Evolutionary conservation across 2,113 vertebrate genomes (phyloP).

Genomic region (Festucalex cinctus): DNA sequence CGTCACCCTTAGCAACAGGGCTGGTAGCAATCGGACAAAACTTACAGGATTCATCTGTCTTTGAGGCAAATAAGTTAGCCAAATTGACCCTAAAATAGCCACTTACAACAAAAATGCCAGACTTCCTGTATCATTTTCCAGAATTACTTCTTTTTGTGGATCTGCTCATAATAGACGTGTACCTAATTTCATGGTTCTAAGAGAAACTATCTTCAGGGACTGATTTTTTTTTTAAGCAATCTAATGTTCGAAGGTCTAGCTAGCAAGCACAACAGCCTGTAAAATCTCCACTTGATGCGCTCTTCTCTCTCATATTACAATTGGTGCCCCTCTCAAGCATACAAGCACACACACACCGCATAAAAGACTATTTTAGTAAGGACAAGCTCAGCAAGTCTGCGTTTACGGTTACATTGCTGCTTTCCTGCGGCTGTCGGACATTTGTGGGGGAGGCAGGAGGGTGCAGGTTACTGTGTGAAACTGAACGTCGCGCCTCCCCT

Average conservation of each 20-base stretch:
- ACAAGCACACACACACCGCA: conserved; percentile 6
- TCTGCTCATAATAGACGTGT: too few relatives aligned
- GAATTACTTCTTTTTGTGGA: too few relatives aligned
- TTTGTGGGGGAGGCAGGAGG: conserved; percentile 50
- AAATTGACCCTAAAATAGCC: too few relatives aligned
- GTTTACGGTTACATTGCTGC: conserved; percentile 54
- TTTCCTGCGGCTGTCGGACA: conserved; percentile 43
- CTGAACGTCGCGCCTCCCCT: conserved; percentile 40
- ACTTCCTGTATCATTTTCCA: too few relatives aligned
- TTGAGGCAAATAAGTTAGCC: too few relatives aligned
- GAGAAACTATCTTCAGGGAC: too few relatives aligned
- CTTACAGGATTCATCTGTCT: too few relatives aligned
- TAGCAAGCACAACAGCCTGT: not conserved
- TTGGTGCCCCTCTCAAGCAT: not conserved
- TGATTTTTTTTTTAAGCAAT: too few relatives aligned
- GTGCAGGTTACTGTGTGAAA: conserved; percentile 61
- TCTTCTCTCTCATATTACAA: not conserved
- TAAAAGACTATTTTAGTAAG: conserved; percentile 46
- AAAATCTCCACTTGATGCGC: not conserved
- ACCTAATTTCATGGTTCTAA: too few relatives aligned
- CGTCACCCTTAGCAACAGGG: too few relatives aligned
- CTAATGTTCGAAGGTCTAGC: not conserved
- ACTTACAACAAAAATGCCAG: too few relatives aligned
- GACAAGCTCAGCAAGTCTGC: conserved; percentile 61
- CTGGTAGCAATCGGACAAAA: too few relatives aligned